A percentile compares a stretch with the other conserved stretches of the same genome.
phyloP scores from a whole-genome alignment of 1,140 invertebrate genomes.

The Lerema accius region DNA sequence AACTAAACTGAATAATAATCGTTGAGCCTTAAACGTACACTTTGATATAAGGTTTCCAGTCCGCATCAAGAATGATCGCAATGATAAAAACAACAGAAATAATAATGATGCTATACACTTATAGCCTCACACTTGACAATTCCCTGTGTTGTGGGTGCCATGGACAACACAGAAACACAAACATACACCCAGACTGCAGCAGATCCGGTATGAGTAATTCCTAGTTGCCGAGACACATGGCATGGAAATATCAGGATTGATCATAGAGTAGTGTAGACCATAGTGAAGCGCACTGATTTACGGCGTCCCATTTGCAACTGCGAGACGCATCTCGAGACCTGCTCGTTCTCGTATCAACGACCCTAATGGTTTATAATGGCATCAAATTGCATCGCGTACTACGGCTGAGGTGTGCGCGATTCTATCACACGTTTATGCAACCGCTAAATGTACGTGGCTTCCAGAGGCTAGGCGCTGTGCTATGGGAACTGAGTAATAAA shows the following conservation, averaged over 20 bases:
- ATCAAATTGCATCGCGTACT: constrained; percentile 14
- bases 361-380: constrained; percentile 6
- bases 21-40: no score
- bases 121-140: no score
- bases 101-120: no score
- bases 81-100: no score
- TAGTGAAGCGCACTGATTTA: constrained; percentile 11
- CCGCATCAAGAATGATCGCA: no score
- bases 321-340: constrained; percentile 3
- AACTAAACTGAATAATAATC: no score
- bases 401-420: constrained; percentile 1
- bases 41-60: no score
- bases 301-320: constrained; percentile 4
- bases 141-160: no score
- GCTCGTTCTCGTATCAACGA: constrained; percentile 9
- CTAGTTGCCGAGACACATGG: constrained; percentile 3
- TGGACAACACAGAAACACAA: no score
- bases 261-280: neutral
- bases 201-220: constrained; percentile 1
- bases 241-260: neutral
- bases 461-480: no score
- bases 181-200: neutral
- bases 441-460: no score
- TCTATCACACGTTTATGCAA: constrained; percentile 3
- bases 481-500: no score